Evolutionary conservation across 2,113 vertebrate genomes (phyloP).

Genomic region (Melanocharis versteri): DNA sequence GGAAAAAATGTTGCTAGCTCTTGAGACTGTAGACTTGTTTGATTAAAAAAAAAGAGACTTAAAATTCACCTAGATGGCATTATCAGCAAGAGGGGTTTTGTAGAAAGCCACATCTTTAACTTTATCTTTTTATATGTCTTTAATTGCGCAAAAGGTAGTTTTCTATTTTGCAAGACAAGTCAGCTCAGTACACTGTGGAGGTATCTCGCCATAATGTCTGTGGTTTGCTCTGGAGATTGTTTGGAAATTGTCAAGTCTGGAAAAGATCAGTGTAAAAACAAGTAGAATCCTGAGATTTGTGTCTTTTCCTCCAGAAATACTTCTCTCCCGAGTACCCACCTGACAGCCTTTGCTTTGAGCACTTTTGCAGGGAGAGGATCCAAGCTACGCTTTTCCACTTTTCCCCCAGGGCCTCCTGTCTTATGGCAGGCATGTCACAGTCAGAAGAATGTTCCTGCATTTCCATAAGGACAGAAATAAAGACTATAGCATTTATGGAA

Average conservation of each 20-base stretch:
- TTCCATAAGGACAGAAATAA: neutral
- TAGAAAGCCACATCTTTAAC: neutral
- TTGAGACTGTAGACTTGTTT: neutral
- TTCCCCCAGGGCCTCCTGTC: neutral
- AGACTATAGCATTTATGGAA: neutral
- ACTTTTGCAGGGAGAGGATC: neutral
- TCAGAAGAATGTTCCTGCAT: neutral
- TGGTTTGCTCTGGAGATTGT: neutral
- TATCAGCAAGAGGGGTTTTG: neutral
- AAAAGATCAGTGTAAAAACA: neutral
- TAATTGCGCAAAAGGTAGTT: neutral
- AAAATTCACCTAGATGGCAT: neutral
- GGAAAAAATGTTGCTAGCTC: neutral
- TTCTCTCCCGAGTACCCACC: neutral
- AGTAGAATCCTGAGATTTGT: neutral
- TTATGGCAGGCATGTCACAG: neutral
- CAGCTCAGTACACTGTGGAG: neutral
- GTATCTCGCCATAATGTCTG: neutral
- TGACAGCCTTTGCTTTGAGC: neutral
- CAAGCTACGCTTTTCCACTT: neutral
- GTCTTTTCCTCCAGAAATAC: neutral
- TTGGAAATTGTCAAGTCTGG: neutral
- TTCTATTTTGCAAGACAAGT: neutral
- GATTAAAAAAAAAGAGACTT: neutral
- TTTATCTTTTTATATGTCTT: neutral